Conservation (phyloP, 2,797 vertebrate species). For the Enteromius argenteus region DNA sequence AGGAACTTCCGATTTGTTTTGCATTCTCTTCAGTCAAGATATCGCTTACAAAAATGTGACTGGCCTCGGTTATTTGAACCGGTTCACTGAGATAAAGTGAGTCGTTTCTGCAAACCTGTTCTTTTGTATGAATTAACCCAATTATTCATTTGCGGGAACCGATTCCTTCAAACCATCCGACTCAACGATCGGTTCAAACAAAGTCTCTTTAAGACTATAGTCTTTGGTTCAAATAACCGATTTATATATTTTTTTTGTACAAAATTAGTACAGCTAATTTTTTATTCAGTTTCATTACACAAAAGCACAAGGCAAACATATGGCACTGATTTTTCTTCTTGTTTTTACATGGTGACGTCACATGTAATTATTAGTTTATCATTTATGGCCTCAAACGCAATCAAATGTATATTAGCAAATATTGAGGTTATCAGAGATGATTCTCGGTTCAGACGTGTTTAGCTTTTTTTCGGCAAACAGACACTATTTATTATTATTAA, state of each 20-base stretch:
- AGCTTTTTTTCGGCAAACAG: not conserved
- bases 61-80: not conserved
- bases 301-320: too few relatives aligned
- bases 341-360: too few relatives aligned
- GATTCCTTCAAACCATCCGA: not conserved
- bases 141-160: not conserved
- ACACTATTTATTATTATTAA: not conserved
- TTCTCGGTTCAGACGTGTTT: not conserved
- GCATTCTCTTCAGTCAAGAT: not conserved
- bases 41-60: not conserved
- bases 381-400: not conserved
- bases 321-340: too few relatives aligned
- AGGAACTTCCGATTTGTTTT: not conserved
- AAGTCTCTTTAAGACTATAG: too few relatives aligned
- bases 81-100: not conserved
- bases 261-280: not conserved
- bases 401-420: not conserved
- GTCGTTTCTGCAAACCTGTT: not conserved
- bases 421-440: not conserved
- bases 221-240: not conserved
- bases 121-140: not conserved
- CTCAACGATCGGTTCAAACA: not conserved
- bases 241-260: not conserved
- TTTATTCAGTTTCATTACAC: too few relatives aligned
- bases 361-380: not conserved